These are phyloP conservation scores for Hecatera dysodea DNA, from an alignment of 2,888 invertebrate genomes.

Conservation along the genomic window DNA sequence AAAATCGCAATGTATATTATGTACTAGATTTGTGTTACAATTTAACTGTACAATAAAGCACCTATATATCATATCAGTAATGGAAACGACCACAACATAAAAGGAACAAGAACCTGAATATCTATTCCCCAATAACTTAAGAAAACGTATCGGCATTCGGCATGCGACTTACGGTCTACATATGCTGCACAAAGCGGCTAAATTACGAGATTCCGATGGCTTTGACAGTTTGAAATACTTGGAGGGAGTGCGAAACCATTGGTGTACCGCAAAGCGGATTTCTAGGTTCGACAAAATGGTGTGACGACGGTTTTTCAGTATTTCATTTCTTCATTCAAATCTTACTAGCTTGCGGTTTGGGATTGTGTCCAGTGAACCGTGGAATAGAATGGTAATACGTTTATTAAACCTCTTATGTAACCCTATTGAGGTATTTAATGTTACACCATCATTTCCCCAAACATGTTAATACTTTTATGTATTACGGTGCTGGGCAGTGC, in stretches of 20 bases:
- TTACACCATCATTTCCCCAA: not conserved
- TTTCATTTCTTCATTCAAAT: too few relatives aligned
- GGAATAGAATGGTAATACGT: not conserved
- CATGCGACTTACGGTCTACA: slow-evolving; percentile 9
- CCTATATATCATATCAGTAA: not conserved
- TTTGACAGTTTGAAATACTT: slow-evolving; percentile 49
- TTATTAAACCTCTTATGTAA: not conserved
- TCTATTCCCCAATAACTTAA: slow-evolving; percentile 8
- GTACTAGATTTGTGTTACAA: too few relatives aligned
- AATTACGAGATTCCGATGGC: slow-evolving; percentile 37
- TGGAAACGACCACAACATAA: not conserved
- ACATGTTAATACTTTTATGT: not conserved
- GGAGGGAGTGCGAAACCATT: slow-evolving; percentile 10
- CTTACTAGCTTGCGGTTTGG: not conserved
- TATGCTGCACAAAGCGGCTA: slow-evolving; percentile 37
- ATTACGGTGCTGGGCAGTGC: too few relatives aligned
- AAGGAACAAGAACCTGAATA: not conserved
- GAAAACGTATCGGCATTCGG: slow-evolving; percentile 10
- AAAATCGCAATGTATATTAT: too few relatives aligned
- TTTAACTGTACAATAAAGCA: too few relatives aligned
- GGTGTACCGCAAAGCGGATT: slow-evolving; percentile 34
- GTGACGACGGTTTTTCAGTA: slow-evolving; percentile 14
- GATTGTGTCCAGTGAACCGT: not conserved
- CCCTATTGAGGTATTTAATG: too few relatives aligned
- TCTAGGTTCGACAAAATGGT: slow-evolving; percentile 18